Evolutionary conservation across 1,140 invertebrate genomes (phyloP), one percentile per base, ranked within the genome.

Genomic region (Copidosoma floridanum): DNA sequence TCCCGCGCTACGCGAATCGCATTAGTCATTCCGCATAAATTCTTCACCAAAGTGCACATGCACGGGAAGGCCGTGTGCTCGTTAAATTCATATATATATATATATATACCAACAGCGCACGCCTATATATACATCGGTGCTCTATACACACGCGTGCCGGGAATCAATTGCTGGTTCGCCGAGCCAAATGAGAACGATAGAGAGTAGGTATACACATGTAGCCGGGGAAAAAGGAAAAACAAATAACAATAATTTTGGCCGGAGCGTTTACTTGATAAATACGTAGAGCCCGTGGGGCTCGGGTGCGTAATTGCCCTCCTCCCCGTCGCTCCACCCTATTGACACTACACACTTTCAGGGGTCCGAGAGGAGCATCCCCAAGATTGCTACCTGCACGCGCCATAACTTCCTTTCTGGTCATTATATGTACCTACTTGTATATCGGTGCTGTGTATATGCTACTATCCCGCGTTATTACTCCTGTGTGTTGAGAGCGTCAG

Each of bases 331-430:
- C n/a, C n/a, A n/a, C n/a, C n/a, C n/a, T n/a, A 61, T 61, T 61
- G 58, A 61, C 58, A 61, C 32, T 61, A 32, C 14, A 16, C n/a
- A n/a, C n/a, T n/a, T n/a, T n/a, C n/a, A n/a, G n/a, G n/a, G n/a
- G n/a, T n/a, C n/a, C n/a, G n/a, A n/a, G n/a, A 24, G 52, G 52
- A 48, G 37, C 6, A 40, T 18, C 26, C 10, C 29, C 37, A 32
- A 44, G 29, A 57, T 62, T 57, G 54, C 53, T 62, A 62, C 54
- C 48, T 57, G 48, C 53, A 11, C 16, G 21, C 14, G 29, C 53
- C 38, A 44, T 52, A 56, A 52, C n/a, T 41, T 32, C 27, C n/a
- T 27, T n/a, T n/a, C n/a, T n/a, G n/a, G n/a, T n/a, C n/a, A n/a
- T n/a, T n/a, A n/a, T n/a, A n/a, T n/a, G n/a, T n/a, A n/a, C n/a